These are phyloP conservation scores for Umimayanthus kanabou DNA, from an alignment of 92 coral and sea anemone genomes.

Conservation along the genomic window DNA sequence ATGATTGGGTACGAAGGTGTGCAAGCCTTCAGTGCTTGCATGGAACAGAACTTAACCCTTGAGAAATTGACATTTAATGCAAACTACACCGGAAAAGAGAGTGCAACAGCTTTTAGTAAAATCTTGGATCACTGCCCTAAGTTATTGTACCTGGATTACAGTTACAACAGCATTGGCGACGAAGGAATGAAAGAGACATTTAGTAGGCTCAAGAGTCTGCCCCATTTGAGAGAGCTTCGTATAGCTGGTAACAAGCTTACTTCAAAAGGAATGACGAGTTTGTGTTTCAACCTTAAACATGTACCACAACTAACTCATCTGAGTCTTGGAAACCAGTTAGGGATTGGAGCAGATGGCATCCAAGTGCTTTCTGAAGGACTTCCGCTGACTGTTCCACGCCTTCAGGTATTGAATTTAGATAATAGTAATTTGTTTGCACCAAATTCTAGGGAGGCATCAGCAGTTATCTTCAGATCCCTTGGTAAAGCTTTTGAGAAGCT, in stretches of 20 bases:
- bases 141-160: slow-evolving; percentile 58
- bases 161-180: slow-evolving; percentile 61
- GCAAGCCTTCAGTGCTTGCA: slow-evolving; percentile 54
- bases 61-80: slow-evolving; percentile 61
- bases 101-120: slow-evolving; percentile 59
- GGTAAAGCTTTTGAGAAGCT: slow-evolving; percentile 51
- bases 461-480: slow-evolving; percentile 49
- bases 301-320: slow-evolving; percentile 48
- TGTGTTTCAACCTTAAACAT: slow-evolving; percentile 48
- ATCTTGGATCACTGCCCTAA: slow-evolving; percentile 63
- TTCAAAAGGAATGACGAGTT: slow-evolving; percentile 21
- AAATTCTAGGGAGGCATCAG: slow-evolving; percentile 31
- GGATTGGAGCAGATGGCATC: slow-evolving; percentile 51
- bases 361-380: slow-evolving; percentile 49
- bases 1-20: slow-evolving; percentile 61
- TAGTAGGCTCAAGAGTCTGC: slow-evolving; percentile 51
- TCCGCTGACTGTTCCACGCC: slow-evolving; percentile 31
- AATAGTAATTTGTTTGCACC: slow-evolving; percentile 11
- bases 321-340: slow-evolving; percentile 51
- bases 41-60: slow-evolving; percentile 47
- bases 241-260: slow-evolving; percentile 59
- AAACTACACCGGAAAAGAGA: slow-evolving; percentile 49
- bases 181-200: slow-evolving; percentile 54
- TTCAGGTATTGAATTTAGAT: slow-evolving; percentile 55
- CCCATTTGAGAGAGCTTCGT: slow-evolving; percentile 47